phyloP scores from a whole-genome alignment of 2,113 vertebrate species.

The Grantiella picta region DNA sequence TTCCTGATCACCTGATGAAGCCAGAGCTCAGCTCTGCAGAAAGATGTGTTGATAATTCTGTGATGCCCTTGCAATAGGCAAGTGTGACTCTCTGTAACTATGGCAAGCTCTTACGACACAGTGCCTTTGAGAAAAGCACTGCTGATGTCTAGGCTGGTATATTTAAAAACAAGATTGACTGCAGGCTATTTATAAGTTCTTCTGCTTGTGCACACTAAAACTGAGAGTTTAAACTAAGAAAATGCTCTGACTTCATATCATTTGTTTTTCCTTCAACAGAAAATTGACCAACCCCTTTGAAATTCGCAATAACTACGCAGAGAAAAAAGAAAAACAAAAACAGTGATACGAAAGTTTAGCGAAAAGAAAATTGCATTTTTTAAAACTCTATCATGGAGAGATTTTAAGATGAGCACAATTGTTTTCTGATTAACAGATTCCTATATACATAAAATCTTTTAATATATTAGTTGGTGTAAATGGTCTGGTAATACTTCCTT shows the following conservation, averaged over 20 bases:
- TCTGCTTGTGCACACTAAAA: neutral
- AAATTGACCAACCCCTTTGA: neutral
- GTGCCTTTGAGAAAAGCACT: neutral
- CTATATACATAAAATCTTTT: neutral
- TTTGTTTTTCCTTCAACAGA: neutral
- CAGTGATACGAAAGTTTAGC: neutral
- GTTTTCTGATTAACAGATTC: neutral
- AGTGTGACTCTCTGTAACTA: neutral
- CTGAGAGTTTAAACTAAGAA: neutral
- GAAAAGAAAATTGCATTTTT: neutral
- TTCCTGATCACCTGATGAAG: neutral
- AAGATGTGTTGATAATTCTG: neutral
- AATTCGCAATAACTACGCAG: neutral
- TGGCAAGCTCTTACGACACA: neutral
- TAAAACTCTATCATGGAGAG: neutral
- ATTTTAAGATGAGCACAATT: neutral
- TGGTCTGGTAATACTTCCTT: neutral
- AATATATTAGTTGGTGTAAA: neutral
- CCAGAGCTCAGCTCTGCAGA: neutral
- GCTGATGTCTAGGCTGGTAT: neutral
- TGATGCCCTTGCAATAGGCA: neutral
- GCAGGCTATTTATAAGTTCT: slow-evolving; percentile 1
- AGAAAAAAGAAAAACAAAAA: neutral
- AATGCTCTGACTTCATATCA: neutral
- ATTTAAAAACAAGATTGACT: slow-evolving; percentile 21